Percentiles rank a stretch among this genome's conserved stretches.
These are phyloP conservation scores for Acyrthosiphon pisum DNA, from an alignment of 1,140 invertebrate species.

Conservation along the genomic window DNA sequence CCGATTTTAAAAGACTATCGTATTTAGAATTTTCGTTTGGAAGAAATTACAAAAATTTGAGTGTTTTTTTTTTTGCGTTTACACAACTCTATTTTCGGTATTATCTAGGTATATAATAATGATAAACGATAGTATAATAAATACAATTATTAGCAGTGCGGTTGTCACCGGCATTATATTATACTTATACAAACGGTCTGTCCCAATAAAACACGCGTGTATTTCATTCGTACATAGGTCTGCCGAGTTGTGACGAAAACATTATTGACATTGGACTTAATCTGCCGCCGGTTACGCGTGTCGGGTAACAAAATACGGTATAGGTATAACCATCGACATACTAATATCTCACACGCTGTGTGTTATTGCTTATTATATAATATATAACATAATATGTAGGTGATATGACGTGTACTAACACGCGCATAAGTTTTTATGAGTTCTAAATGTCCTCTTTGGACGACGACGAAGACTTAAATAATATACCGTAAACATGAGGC, in stretches of 20 bases:
- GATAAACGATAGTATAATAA: background rate
- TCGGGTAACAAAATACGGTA: background rate
- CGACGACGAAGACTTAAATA: background rate
- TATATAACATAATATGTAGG: background rate
- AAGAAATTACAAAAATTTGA: background rate
- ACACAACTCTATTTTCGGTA: too few relatives aligned
- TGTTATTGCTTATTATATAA: background rate
- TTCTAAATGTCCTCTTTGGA: background rate
- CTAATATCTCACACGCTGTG: background rate
- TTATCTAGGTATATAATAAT: background rate
- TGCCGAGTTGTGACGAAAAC: background rate
- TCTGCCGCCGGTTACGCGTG: background rate
- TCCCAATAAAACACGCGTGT: background rate
- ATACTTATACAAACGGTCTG: background rate
- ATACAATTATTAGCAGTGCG: background rate
- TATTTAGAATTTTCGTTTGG: background rate
- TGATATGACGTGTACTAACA: background rate
- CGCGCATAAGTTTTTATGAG: background rate
- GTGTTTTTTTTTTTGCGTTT: too few relatives aligned
- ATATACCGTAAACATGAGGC: background rate
- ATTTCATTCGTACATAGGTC: background rate
- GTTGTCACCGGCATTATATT: background rate
- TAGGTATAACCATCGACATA: background rate
- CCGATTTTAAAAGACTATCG: background rate
- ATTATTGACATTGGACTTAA: constrained; percentile 23